Percentiles rank a stretch among this genome's conserved stretches.
Evolutionary conservation across 2,797 vertebrate species (phyloP).

Genomic region (Rachycentron canadum): DNA sequence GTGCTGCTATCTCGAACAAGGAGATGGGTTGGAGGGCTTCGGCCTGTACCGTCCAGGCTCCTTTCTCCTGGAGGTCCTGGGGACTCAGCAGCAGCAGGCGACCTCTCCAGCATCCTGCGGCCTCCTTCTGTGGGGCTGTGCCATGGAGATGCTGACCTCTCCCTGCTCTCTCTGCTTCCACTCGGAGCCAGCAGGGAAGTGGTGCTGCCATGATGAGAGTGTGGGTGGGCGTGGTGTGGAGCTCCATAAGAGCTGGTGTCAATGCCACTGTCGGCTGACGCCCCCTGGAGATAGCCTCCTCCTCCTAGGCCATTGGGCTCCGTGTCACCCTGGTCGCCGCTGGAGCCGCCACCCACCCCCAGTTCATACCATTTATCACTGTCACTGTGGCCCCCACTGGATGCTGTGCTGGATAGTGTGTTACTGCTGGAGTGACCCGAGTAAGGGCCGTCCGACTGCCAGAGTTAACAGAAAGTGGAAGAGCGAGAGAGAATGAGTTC

Average conservation of each 20-base stretch:
- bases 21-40: slow-evolving; percentile 91
- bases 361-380: slow-evolving; percentile 97
- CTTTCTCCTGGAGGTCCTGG: slow-evolving; percentile 85
- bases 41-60: slow-evolving; percentile 77
- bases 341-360: slow-evolving; percentile 85
- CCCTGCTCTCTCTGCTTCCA: slow-evolving; percentile 74
- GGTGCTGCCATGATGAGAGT: slow-evolving; percentile 88
- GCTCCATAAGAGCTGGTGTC: slow-evolving; percentile 93
- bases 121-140: slow-evolving; percentile 95
- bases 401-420: slow-evolving; percentile 97
- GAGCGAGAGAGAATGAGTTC: neutral
- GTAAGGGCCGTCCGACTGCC: slow-evolving; percentile 93
- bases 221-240: slow-evolving; percentile 78
- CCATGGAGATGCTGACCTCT: slow-evolving; percentile 90
- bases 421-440: slow-evolving; percentile 99
- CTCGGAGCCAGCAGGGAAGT: slow-evolving; percentile 90
- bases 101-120: slow-evolving; percentile 85
- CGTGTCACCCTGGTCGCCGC: slow-evolving; percentile 89
- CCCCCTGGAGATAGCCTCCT: slow-evolving; percentile 93
- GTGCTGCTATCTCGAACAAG: slow-evolving; percentile 94
- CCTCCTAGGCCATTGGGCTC: slow-evolving; percentile 94
- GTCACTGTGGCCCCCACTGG: slow-evolving; percentile 95
- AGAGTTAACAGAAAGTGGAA: neutral
- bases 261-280: slow-evolving; percentile 95
- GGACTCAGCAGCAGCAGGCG: slow-evolving; percentile 89